A percentile compares a stretch with the other conserved stretches of the same genome.
Conservation (phyloP, 1,140 invertebrate genomes). For the Drosophila nikananu region DNA sequence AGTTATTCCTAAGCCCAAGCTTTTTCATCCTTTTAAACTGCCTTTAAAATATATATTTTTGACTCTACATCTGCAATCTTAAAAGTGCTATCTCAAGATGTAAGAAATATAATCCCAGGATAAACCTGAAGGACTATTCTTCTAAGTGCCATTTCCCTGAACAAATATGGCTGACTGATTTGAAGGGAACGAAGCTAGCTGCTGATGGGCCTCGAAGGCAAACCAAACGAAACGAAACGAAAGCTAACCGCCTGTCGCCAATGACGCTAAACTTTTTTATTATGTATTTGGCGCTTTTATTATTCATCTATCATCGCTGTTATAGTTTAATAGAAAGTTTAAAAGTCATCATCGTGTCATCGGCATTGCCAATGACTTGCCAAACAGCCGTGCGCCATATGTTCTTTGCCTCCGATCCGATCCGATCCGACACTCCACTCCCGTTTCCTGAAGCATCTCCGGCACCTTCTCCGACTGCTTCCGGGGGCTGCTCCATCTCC, state of each 20-base stretch:
- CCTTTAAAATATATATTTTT: not conserved
- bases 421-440: conserved; percentile 12
- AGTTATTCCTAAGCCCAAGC: not conserved
- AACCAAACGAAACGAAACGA: conserved; percentile 11
- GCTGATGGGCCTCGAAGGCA: conserved; percentile 30
- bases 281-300: conserved; percentile 80
- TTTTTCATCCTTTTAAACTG: not conserved
- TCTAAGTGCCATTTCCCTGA: conserved; percentile 14
- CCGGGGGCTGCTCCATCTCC: not conserved
- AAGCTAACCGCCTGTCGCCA: conserved; percentile 60
- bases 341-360: conserved; percentile 75
- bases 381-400: conserved; percentile 56
- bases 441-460: conserved; percentile 7
- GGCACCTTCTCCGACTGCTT: not conserved
- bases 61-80: accelerated
- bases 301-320: conserved; percentile 83
- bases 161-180: conserved; percentile 72
- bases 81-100: not conserved
- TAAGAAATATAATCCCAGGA: too few species aligned
- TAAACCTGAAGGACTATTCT: not conserved
- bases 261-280: conserved; percentile 78
- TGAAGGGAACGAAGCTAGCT: conserved; percentile 23
- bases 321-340: conserved; percentile 84
- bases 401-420: conserved; percentile 22
- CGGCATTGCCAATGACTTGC: conserved; percentile 72